A percentile compares a stretch with the other conserved stretches of the same genome.
phyloP scores from a whole-genome alignment of 2,797 vertebrate genomes.

The Pogoniulus pusillus region DNA sequence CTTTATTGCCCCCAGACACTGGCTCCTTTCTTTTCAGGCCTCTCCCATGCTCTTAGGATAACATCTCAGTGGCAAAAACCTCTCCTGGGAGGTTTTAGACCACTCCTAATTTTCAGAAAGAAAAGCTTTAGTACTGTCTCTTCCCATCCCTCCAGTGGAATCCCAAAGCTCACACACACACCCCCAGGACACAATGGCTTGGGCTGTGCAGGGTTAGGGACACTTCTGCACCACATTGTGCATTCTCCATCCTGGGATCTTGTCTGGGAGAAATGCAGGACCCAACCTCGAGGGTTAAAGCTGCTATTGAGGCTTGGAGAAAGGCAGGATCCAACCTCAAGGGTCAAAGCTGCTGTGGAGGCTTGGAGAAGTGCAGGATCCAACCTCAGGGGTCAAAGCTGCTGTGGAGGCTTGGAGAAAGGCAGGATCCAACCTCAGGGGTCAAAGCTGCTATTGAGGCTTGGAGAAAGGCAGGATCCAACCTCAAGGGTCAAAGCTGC shows the following conservation, averaged over 20 bases:
- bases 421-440: neutral
- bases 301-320: neutral
- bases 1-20: neutral
- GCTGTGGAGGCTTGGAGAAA: neutral
- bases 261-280: neutral
- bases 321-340: neutral
- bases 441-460: neutral
- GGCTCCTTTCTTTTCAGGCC: neutral
- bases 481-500: neutral
- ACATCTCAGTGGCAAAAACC: neutral
- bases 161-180: neutral
- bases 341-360: neutral
- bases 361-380: neutral
- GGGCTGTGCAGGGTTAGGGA: rapidly evolving
- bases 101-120: neutral
- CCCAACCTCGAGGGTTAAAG: neutral
- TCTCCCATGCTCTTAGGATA: neutral
- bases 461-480: neutral
- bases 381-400: neutral
- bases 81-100: neutral
- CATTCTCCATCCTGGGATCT: neutral
- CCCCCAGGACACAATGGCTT: rapidly evolving
- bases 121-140: neutral
- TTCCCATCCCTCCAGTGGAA: neutral
- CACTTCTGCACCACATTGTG: neutral